These are phyloP conservation scores for Tromatobia lineatoria DNA, from an alignment of 2,888 invertebrate genomes.

Conservation along the genomic window DNA sequence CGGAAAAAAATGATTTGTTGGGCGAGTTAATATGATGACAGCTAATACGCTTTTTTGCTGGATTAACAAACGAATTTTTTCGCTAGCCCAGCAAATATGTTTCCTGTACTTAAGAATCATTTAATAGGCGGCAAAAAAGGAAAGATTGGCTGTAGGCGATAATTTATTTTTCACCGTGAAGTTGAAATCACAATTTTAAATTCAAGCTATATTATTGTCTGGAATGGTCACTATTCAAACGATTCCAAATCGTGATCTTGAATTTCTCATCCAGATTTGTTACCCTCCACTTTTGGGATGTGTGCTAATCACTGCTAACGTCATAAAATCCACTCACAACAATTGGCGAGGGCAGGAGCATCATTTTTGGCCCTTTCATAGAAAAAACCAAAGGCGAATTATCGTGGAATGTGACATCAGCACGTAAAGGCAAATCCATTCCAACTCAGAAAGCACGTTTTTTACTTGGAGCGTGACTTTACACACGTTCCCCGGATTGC, in stretches of 20 bases:
- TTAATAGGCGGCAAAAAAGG: too few species aligned
- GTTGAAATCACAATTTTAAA: not conserved
- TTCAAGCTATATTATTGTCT: not conserved
- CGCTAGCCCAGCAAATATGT: too few species aligned
- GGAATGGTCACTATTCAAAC: not conserved
- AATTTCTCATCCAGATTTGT: conserved; percentile 20
- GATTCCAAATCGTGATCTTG: conserved; percentile 18
- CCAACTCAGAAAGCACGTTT: conserved; percentile 72
- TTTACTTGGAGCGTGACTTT: conserved; percentile 60
- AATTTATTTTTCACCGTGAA: not conserved
- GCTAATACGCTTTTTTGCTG: too few species aligned
- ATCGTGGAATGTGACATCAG: conserved; percentile 23
- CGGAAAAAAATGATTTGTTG: too few species aligned
- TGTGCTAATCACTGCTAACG: not conserved
- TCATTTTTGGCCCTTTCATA: conserved; percentile 46
- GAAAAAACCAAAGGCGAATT: conserved; percentile 15
- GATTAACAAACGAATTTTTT: too few species aligned
- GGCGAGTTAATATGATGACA: too few species aligned
- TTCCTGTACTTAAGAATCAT: too few species aligned
- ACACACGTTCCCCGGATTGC: conserved; percentile 47
- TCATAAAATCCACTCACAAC: not conserved
- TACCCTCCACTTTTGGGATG: not conserved
- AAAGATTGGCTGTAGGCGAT: too few species aligned
- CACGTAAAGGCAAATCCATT: conserved; percentile 61
- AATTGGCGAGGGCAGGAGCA: not conserved